Evolutionary conservation across 2,888 invertebrate genomes (phyloP).

Genomic region (Graphium colonna): DNA sequence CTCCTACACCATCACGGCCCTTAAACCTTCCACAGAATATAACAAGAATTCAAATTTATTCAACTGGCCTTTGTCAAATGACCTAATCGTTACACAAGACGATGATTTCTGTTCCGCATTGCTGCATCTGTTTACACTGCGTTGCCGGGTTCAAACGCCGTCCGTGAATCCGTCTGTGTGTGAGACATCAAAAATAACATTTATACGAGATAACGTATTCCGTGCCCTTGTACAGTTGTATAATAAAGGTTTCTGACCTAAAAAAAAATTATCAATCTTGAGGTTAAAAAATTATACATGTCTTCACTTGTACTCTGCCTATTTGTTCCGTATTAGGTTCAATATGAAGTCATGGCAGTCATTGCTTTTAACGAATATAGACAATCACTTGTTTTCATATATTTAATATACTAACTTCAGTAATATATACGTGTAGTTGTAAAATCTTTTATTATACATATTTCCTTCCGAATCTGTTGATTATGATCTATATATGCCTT

Average conservation of each 20-base stretch:
- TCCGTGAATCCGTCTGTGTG: constrained; percentile 49
- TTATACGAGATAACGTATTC: constrained; percentile 30
- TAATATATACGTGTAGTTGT: too few relatives aligned
- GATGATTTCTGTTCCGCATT: constrained; percentile 57
- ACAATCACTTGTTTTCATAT: too few relatives aligned
- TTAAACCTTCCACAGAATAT: constrained; percentile 9
- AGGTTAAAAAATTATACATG: too few relatives aligned
- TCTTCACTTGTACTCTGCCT: too few relatives aligned
- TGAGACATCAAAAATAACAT: constrained; percentile 37
- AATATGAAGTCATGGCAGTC: too few relatives aligned
- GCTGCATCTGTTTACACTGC: constrained; percentile 45
- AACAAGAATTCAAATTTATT: constrained; percentile 11
- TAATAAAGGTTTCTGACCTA: constrained; percentile 12
- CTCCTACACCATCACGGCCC: too few relatives aligned
- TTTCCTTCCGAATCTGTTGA: too few relatives aligned
- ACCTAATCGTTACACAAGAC: constrained; percentile 45
- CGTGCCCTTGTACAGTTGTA: constrained; percentile 27
- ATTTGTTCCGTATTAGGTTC: too few relatives aligned
- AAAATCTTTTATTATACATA: too few relatives aligned
- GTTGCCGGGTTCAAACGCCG: constrained; percentile 63
- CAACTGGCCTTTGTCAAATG: constrained; percentile 40
- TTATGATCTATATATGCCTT: too few relatives aligned
- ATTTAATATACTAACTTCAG: too few relatives aligned
- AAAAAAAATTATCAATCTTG: constrained; percentile 14
- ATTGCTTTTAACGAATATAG: too few relatives aligned